Evolutionary conservation across 2,797 vertebrate species (phyloP).

Genomic region (Cossypha dichroa): DNA sequence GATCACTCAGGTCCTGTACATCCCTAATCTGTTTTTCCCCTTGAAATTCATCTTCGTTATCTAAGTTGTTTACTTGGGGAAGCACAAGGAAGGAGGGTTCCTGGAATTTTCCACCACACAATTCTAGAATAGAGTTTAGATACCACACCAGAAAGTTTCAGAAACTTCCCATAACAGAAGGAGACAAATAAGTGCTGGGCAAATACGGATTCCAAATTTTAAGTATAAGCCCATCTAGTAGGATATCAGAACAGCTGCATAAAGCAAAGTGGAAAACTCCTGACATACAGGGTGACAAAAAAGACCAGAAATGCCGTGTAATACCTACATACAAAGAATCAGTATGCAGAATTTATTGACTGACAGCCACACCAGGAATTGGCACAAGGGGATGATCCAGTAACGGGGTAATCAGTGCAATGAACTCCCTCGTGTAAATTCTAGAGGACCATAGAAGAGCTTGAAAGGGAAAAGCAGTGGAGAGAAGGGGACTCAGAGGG

Average conservation of each 20-base stretch:
- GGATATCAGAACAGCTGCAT: neutral
- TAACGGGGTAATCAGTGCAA: neutral
- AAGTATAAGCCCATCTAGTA: neutral
- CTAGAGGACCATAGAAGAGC: neutral
- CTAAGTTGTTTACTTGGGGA: constrained; percentile 6
- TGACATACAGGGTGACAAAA: neutral
- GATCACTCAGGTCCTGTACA: neutral
- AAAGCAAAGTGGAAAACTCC: neutral
- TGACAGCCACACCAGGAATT: neutral
- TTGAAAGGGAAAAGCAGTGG: constrained; percentile 42
- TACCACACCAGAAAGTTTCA: neutral
- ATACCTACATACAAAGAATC: neutral
- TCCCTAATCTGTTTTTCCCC: neutral
- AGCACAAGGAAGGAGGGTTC: neutral
- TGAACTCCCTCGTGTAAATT: neutral
- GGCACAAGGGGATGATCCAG: neutral
- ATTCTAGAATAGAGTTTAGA: neutral
- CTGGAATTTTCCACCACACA: neutral
- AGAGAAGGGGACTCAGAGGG: constrained; percentile 57
- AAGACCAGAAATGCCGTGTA: neutral
- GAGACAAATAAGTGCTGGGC: neutral
- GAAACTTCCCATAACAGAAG: neutral
- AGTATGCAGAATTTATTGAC: neutral
- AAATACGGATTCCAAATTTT: neutral
- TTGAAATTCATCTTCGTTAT: neutral